Evolutionary conservation across 2,113 vertebrate genomes (phyloP).

Genomic region (Corythaeola cristata): DNA sequence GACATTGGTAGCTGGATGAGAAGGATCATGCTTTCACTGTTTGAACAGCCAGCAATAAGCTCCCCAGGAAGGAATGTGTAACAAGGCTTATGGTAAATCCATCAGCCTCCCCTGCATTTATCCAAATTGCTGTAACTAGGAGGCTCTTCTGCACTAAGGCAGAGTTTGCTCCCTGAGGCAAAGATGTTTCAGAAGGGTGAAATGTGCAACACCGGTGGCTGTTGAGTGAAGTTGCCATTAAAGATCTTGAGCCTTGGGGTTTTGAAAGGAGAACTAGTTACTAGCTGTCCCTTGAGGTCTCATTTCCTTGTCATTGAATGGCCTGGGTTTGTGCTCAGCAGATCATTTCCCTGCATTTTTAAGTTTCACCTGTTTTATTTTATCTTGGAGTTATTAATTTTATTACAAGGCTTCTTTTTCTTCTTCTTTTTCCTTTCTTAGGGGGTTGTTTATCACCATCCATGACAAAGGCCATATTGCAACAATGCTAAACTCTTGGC

Average conservation of each 20-base stretch:
- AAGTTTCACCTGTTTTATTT: background rate
- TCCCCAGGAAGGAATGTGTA: background rate
- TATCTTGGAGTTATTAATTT: background rate
- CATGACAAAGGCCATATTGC: conserved; percentile 95
- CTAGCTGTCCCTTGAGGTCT: background rate
- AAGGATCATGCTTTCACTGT: background rate
- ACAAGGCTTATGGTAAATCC: background rate
- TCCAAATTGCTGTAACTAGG: background rate
- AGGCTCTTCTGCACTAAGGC: background rate
- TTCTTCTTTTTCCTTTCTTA: conserved; percentile 4
- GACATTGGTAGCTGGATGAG: background rate
- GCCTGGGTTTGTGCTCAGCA: background rate
- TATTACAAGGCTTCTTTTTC: background rate
- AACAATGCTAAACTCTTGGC: conserved; percentile 96
- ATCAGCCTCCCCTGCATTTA: background rate
- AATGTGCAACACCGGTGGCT: background rate
- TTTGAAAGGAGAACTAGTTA: background rate
- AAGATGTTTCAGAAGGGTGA: background rate
- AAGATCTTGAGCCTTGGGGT: background rate
- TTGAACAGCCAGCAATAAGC: background rate
- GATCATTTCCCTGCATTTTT: background rate
- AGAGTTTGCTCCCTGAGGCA: background rate
- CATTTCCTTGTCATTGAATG: background rate
- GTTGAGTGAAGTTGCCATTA: background rate
- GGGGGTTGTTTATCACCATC: conserved; percentile 95